Evolutionary conservation across 1,140 invertebrate species (phyloP), one percentile per base, ranked within the genome.

Genomic region (Chironomus striatipennis): DNA sequence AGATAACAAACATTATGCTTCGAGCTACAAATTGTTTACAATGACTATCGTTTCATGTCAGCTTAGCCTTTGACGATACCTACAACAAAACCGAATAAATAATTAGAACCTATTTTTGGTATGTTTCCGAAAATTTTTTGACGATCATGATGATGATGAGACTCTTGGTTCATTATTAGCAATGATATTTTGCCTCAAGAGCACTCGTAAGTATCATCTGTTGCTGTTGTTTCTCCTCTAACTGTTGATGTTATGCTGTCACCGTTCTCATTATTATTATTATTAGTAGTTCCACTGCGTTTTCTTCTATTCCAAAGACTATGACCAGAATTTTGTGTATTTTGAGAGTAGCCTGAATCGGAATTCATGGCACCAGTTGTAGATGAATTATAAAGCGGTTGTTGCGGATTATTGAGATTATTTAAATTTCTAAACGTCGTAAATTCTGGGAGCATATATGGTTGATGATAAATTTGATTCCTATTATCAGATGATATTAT

Each of bases 311-410:
- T 1, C 78, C 76, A 81, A 15, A 80, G 80, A 76, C 80, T 78
- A 6, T 80, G 77, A 0, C 80, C 83, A 5, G 85, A 85, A 12
- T 80, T 79, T 1, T 81, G 81, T 75, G 89, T 90, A 75, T 90
- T 86, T 77, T 90, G 88, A 77, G 88, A 90, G 78, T 90, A 90
- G 0, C 89, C 88, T 18, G 88, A 90, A 79, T 90, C 89, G 20
- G 87, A 89, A 7, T 87, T 87, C 82, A 74, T 86, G 83, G 75
- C 85, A 85, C 74, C 78, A 85, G 85, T 9, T 83, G 81, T 65
- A 81, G 82, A 77, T 34, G 24, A 34, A 80, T 82, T 20, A 79
- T 80, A 70, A 82, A 81, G 74, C 79, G 79, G 20, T 78, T 77
- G 17, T 77, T 76, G 74, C 76, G 76, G 17, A 74, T 75, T n/a